Evolutionary conservation across 2,113 vertebrate genomes (phyloP), one percentile per base, ranked within the genome.

Genomic region (Athene cunicularia): DNA sequence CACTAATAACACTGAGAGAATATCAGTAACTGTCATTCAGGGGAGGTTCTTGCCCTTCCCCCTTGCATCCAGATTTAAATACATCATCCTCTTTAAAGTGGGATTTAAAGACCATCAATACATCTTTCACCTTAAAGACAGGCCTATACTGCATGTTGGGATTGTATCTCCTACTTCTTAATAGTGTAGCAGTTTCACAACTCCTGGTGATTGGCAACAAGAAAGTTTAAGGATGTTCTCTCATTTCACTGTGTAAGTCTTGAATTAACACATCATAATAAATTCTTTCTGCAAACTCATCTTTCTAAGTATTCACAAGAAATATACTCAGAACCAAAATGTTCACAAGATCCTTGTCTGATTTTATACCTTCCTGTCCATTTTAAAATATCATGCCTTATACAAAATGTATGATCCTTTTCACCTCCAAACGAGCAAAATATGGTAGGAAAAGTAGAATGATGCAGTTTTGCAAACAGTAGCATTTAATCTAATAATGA

Each of bases 1-100:
- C 82, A 94, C 82, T 97, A 94, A 66, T 73, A 91, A 80, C 76
- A 88, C 22, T 55, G 75, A 50, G n/a, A 92, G 59, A 96, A 63
- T 86, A 93, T 87, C 74, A 81, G 77, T 63, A 49, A 20, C 71
- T 84, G 68, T 93, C 89, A 88, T 93, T 96, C 74, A 93, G 90
- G 14, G 33, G 62, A 93, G 79, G 45, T 83, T 90, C 80, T 68
- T 90, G 58, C 60, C 59, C 70, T 81, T 72, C 79, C 63, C 50
- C 64, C 27, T 76, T 74, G 52, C 30, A 73, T 68, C 30, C 58
- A 84, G 83, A 85, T 94, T 95, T 93, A 96, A 95, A 91, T 80
- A 82, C 32, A 87, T 83, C 80, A 94, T 83, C 76, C 72, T 85
- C 83, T 91, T 93, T 88, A 84, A 60, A 95, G 58, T 43, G 8